Conservation (phyloP, 2,113 vertebrate genomes). For the Melanerpes aurifrons region DNA sequence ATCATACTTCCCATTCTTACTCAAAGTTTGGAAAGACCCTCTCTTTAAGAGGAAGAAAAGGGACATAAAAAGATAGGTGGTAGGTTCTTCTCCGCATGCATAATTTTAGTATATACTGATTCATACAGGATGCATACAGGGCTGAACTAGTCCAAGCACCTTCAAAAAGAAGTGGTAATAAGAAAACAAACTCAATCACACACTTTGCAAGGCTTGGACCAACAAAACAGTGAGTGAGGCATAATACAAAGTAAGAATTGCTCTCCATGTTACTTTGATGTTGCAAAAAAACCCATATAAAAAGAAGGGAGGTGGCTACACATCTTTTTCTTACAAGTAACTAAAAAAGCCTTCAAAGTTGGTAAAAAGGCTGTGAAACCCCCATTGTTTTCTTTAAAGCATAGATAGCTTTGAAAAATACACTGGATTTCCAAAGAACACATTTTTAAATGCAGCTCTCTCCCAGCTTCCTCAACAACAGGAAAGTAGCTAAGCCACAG, state of each 20-base stretch:
- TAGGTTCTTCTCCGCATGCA: background rate
- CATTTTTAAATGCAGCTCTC: background rate
- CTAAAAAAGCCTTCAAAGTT: background rate
- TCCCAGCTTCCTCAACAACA: slow-evolving; percentile 12
- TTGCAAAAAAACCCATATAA: background rate
- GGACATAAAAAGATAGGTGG: background rate
- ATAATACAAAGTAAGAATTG: background rate
- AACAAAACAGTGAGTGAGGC: background rate
- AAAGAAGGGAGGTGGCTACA: background rate
- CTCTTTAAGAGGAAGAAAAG: background rate
- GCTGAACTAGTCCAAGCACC: background rate
- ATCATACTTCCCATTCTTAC: background rate
- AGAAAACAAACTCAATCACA: background rate
- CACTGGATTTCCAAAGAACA: background rate
- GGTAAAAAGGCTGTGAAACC: background rate
- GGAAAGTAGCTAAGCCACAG: background rate
- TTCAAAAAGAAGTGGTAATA: background rate
- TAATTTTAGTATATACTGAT: background rate
- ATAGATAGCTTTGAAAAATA: background rate
- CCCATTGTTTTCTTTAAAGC: background rate
- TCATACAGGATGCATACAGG: background rate
- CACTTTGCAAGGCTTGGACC: background rate
- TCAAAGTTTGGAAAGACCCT: background rate
- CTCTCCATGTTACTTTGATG: background rate
- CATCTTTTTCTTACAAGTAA: background rate